Conservation (phyloP, 2,113 vertebrate species). For the Actinemys pallida region DNA sequence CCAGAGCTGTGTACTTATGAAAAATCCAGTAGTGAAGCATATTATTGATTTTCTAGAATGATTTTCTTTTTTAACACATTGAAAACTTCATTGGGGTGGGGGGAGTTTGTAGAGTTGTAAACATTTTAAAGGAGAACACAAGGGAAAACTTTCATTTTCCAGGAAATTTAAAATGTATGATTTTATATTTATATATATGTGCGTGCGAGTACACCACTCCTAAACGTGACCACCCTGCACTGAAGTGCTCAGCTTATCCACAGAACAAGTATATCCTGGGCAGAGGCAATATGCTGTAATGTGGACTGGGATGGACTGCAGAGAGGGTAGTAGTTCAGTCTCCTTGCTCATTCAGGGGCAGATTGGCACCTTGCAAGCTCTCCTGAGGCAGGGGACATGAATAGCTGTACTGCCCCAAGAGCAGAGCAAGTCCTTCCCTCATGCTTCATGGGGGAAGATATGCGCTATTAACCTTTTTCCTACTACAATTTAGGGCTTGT, state of each 20-base stretch:
- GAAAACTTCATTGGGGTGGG: background rate
- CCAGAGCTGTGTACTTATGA: background rate
- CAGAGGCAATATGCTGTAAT: fast-evolving
- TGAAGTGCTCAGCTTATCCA: background rate
- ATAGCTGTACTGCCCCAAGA: fast-evolving
- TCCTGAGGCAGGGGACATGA: background rate
- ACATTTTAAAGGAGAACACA: background rate
- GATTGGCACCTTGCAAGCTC: background rate
- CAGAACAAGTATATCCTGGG: background rate
- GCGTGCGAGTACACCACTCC: background rate
- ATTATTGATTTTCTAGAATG: background rate
- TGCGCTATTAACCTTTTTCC: background rate
- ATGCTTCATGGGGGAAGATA: background rate
- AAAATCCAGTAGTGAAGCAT: background rate
- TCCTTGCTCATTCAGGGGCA: fast-evolving
- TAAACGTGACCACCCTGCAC: background rate
- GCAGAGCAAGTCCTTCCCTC: background rate
- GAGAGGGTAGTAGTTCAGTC: background rate
- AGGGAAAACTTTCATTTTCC: slow-evolving; percentile 1
- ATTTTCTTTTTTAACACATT: background rate
- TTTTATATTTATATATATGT: background rate
- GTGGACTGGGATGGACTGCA: background rate
- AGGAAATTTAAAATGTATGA: background rate
- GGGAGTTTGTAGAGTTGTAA: background rate
- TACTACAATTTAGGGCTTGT: background rate